phyloP scores from a whole-genome alignment of 2,888 invertebrate species.

The Chaetogeoica ovagalla region DNA sequence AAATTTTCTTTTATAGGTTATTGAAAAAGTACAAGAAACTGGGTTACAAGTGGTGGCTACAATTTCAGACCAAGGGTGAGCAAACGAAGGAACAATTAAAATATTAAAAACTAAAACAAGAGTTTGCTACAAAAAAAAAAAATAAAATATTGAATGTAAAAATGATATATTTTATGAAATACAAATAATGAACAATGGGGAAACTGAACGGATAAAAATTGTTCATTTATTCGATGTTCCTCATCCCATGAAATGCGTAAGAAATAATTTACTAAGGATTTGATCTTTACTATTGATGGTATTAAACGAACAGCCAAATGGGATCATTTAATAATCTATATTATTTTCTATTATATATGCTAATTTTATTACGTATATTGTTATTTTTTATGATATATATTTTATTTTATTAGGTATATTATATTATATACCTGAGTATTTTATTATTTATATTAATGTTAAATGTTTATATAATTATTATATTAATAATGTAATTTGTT shows the following conservation, averaged over 20 bases:
- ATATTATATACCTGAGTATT: no score
- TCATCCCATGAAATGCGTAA: constrained; percentile 37
- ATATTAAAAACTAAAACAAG: constrained; percentile 29
- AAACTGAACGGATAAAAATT: no score
- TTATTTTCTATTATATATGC: no score
- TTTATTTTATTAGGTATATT: no score
- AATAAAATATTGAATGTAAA: background rate
- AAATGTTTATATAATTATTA: no score
- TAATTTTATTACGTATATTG: no score
- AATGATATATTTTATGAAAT: constrained; percentile 13
- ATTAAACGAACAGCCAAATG: background rate
- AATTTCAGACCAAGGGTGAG: constrained; percentile 17
- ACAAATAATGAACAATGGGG: constrained; percentile 8
- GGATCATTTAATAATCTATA: no score
- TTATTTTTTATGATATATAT: no score
- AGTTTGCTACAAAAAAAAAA: background rate
- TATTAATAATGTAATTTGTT: no score
- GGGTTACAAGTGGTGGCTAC: constrained; percentile 39
- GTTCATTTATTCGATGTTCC: constrained; percentile 29
- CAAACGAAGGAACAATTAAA: constrained; percentile 36
- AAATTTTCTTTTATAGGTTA: constrained; percentile 23
- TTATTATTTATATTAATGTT: no score
- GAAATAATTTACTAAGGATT: constrained; percentile 33
- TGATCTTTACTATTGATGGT: background rate
- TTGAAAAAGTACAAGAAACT: constrained; percentile 19